Evolutionary conservation across 2,113 vertebrate genomes (phyloP), one percentile per base, ranked within the genome.

Genomic region (Bolborhynchus lineola): DNA sequence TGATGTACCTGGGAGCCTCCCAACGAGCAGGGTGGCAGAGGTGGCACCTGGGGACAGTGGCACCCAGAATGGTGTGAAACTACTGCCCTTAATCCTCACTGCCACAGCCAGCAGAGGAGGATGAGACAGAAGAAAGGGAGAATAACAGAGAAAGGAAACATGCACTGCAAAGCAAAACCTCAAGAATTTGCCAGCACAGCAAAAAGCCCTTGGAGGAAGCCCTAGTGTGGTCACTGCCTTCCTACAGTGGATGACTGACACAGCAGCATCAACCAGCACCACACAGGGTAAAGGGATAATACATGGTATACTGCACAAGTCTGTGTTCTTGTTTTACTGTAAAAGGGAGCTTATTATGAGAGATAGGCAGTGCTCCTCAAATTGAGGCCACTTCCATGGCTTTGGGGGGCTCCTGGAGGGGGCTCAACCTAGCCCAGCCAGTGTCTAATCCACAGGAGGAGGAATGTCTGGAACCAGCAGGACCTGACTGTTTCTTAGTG

Each of bases 51-150:
- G 50, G 60, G 35, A 64, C 46, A 16, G 67, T 2, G 33, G 55
- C 55, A 23, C 33, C n/a, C 29, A 5, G 3, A 35, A 59, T 6
- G 0, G 12, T 7, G 3, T 19, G 2, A 59, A 68, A 31, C 19
- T 3, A 6, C 59, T 29, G 59, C 68, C 26, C 59, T 65, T 31
- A 41, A 12, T 55, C 39, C 63, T 13, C 7, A 0, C 35, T 4
- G 14, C 47, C 35, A 2, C 35, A 7, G 26, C 35, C 12, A 5
- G 10, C 3, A 2, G 19, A 41, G 31, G 13, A 7, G 17, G 46
- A 10, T 0, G 2, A 33, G 35, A 16, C 28, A 44, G 63, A 70
- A 26, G 41, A 76, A 69, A 69, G 10, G 77, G 8, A 82, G 55
- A 57, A 44, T 1, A 37, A 44, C 6, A 62, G 49, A 33, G 41